Evolutionary conservation across 2,113 vertebrate species (phyloP).

Genomic region (Burhinus bistriatus): DNA sequence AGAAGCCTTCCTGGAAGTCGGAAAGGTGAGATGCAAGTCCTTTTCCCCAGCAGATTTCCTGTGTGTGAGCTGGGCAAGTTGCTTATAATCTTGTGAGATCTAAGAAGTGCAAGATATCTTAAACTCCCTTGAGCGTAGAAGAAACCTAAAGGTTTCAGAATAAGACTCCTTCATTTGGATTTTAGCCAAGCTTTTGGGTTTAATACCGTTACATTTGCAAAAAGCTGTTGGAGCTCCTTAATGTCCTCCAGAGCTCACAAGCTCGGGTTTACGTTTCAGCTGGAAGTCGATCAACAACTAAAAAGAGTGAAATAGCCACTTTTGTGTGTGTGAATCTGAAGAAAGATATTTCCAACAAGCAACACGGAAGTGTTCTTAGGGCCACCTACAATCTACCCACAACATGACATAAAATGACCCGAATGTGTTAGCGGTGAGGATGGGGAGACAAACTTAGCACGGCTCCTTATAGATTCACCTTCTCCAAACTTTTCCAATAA

Average conservation of each 20-base stretch:
- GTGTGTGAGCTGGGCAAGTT: slow-evolving; percentile 1
- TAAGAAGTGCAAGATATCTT: slow-evolving; percentile 5
- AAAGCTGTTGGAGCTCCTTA: not conserved
- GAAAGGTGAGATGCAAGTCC: not conserved
- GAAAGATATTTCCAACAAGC: not conserved
- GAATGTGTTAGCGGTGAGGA: not conserved
- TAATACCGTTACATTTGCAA: not conserved
- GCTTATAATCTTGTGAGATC: not conserved
- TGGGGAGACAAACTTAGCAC: not conserved
- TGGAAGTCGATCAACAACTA: not conserved
- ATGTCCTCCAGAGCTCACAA: slow-evolving; percentile 1
- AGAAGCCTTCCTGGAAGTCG: not conserved
- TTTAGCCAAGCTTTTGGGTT: not conserved
- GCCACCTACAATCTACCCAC: not conserved
- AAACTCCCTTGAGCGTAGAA: not conserved
- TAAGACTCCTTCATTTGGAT: not conserved
- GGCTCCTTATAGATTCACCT: not conserved
- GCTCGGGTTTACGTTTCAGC: not conserved
- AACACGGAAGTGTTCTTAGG: not conserved
- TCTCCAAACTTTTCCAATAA: not conserved
- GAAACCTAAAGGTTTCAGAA: not conserved
- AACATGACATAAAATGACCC: not conserved
- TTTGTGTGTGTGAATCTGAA: not conserved
- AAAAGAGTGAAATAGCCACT: not conserved
- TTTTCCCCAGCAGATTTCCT: not conserved